phyloP scores from a whole-genome alignment of 2,113 vertebrate species.

The Tenrec ecaudatus region DNA sequence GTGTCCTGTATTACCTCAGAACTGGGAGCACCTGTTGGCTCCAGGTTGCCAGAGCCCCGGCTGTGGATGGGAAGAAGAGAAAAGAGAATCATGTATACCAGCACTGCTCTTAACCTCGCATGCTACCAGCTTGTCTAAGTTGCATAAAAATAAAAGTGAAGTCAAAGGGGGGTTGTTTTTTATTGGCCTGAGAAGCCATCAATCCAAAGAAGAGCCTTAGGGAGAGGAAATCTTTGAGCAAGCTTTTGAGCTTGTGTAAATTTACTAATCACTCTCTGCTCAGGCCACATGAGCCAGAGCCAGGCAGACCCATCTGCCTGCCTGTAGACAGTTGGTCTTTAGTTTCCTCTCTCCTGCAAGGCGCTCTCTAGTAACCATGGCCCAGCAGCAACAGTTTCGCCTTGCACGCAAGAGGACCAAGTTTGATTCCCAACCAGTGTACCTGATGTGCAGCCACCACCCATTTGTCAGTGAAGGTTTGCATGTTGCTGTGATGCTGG shows the following conservation, averaged over 20 bases:
- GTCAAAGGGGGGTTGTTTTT: background rate
- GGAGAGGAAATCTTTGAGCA: background rate
- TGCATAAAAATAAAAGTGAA: background rate
- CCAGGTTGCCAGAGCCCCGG: fast-evolving
- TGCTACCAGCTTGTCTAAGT: background rate
- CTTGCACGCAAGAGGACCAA: background rate
- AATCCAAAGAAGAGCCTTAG: background rate
- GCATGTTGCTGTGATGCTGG: background rate
- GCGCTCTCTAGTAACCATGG: background rate
- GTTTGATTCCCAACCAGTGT: background rate
- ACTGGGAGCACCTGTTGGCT: too few relatives aligned
- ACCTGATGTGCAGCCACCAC: background rate
- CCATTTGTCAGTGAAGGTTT: background rate
- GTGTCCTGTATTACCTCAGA: too few relatives aligned
- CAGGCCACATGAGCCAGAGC: background rate
- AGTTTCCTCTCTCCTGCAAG: background rate
- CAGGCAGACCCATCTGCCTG: fast-evolving
- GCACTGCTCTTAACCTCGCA: too few relatives aligned
- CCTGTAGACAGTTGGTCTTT: too few relatives aligned
- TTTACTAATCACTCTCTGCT: too few relatives aligned
- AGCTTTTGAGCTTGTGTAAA: background rate
- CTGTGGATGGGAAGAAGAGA: background rate
- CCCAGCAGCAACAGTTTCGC: too few relatives aligned
- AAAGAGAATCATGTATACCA: fast-evolving
- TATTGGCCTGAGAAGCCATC: background rate